Evolutionary conservation across 2,797 vertebrate genomes (phyloP).

Genomic region (Phalanger gymnotis): DNA sequence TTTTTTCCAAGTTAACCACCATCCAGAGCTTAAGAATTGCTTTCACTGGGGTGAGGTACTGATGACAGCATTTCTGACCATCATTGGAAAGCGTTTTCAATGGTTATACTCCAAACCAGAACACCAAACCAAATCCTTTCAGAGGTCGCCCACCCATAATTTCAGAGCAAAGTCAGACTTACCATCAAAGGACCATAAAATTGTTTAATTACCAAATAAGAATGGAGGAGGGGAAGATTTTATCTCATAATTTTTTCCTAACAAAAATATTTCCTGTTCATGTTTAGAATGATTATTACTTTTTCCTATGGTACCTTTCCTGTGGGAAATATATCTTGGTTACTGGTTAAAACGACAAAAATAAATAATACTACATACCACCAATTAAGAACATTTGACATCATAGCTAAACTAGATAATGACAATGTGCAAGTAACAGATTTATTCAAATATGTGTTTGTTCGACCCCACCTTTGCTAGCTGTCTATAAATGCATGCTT

Average conservation of each 20-base stretch:
- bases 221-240: conserved; percentile 72
- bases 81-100: conserved; percentile 68
- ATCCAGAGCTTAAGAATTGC: fast-evolving
- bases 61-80: conserved; percentile 38
- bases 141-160: conserved; percentile 62
- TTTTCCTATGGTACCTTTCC: conserved; percentile 67
- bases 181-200: conserved; percentile 79
- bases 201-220: conserved; percentile 80
- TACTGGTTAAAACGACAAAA: conserved; percentile 73
- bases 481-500: conserved; percentile 68
- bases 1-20: background rate
- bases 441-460: background rate
- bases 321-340: conserved; percentile 59
- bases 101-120: conserved; percentile 75
- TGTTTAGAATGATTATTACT: conserved; percentile 58
- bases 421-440: conserved; percentile 55
- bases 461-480: conserved; percentile 38
- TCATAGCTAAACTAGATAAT: conserved; percentile 77
- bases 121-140: conserved; percentile 63
- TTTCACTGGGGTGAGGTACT: background rate
- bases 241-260: conserved; percentile 78
- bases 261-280: conserved; percentile 79
- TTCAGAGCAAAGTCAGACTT: conserved; percentile 77
- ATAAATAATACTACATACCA: conserved; percentile 69
- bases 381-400: conserved; percentile 76